Conservation (phyloP, 2,797 vertebrate species). For the Epinephelus malabaricus region DNA sequence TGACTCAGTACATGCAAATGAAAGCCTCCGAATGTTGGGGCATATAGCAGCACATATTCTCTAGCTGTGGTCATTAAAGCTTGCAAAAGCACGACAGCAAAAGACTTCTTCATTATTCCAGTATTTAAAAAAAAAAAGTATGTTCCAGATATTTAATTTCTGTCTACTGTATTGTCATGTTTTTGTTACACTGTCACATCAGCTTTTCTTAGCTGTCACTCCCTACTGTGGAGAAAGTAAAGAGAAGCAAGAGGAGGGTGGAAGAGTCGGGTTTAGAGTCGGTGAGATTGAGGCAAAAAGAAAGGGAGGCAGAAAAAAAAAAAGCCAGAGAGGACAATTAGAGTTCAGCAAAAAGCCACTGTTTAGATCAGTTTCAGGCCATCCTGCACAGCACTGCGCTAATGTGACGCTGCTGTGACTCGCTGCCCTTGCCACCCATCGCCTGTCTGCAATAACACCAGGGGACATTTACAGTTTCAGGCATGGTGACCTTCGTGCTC, state of each 20-base stretch:
- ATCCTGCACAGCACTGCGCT: constrained; percentile 31
- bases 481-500: constrained; percentile 64
- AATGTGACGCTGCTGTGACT: constrained; percentile 65
- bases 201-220: neutral
- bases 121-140: too few species aligned
- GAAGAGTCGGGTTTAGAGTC: neutral
- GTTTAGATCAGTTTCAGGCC: constrained; percentile 61
- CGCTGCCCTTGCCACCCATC: constrained; percentile 67
- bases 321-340: constrained; percentile 19
- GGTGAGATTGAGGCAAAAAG: constrained; percentile 1
- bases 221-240: neutral
- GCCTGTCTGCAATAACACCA: constrained; percentile 47
- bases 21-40: neutral
- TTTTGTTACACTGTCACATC: neutral
- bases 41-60: neutral
- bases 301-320: neutral
- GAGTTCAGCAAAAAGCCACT: constrained; percentile 18
- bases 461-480: constrained; percentile 62
- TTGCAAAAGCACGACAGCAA: neutral
- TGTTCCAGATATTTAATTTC: too few species aligned
- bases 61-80: neutral
- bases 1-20: neutral
- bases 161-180: neutral
- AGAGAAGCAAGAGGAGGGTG: neutral
- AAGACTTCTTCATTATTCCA: neutral